These are phyloP conservation scores for Phaethon lepturus DNA, from an alignment of 2,113 vertebrate genomes.

Conservation along the genomic window DNA sequence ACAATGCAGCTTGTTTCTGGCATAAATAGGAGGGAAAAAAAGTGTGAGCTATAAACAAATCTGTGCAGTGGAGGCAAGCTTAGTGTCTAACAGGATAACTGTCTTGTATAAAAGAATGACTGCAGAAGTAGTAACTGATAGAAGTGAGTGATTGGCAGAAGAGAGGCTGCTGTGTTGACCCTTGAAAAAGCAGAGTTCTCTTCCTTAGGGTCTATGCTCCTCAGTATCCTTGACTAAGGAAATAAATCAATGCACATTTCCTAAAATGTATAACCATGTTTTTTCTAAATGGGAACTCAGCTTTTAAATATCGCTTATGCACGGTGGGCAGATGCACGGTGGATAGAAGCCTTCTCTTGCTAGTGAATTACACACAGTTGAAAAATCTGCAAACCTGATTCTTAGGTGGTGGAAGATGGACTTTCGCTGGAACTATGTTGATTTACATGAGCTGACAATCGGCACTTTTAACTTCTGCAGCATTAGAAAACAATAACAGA, in stretches of 20 bases:
- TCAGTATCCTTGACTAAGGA: background rate
- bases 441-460: background rate
- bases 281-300: background rate
- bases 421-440: background rate
- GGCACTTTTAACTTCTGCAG: background rate
- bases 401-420: background rate
- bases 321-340: fast-evolving
- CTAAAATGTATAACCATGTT: background rate
- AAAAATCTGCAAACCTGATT: background rate
- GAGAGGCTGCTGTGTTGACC: background rate
- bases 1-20: background rate
- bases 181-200: background rate
- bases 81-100: background rate
- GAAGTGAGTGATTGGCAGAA: background rate
- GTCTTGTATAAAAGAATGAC: background rate
- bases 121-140: background rate
- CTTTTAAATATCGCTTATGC: background rate
- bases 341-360: background rate
- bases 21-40: background rate
- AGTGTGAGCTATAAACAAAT: background rate
- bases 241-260: background rate
- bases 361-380: background rate
- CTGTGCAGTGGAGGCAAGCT: background rate
- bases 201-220: background rate
- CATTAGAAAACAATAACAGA: background rate